Conservation (phyloP, 2,888 invertebrate species). For the Alloplasta piceator region DNA sequence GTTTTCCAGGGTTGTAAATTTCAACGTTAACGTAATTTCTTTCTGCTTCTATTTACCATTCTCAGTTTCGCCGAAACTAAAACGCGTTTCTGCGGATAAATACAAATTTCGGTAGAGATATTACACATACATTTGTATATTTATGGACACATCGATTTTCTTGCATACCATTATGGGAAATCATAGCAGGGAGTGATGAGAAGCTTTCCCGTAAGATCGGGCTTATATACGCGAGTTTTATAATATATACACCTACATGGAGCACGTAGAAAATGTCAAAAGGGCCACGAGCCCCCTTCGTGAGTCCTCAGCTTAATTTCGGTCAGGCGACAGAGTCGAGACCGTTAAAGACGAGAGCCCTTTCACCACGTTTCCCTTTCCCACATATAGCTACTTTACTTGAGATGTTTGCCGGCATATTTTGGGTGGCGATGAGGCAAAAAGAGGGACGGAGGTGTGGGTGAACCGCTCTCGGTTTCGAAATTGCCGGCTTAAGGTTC, state of each 20-base stretch:
- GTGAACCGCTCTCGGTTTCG: slow-evolving; percentile 60
- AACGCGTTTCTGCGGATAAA: too few species aligned
- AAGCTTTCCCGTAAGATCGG: slow-evolving; percentile 32
- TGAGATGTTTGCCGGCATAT: slow-evolving; percentile 76
- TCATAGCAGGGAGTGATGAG: slow-evolving; percentile 44
- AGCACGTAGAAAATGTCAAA: slow-evolving; percentile 66
- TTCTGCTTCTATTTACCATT: too few species aligned
- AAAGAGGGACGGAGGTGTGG: background rate
- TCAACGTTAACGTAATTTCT: too few species aligned
- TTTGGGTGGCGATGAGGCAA: slow-evolving; percentile 62
- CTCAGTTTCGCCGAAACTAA: too few species aligned
- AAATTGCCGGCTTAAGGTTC: slow-evolving; percentile 79
- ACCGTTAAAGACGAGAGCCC: slow-evolving; percentile 76
- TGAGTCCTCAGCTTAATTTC: slow-evolving; percentile 76
- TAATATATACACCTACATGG: slow-evolving; percentile 42
- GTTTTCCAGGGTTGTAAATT: too few species aligned
- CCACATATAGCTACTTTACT: slow-evolving; percentile 57
- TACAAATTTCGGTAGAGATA: too few species aligned
- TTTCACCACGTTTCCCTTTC: slow-evolving; percentile 31
- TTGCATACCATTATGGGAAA: slow-evolving; percentile 29
- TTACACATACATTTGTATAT: too few species aligned
- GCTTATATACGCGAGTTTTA: slow-evolving; percentile 42
- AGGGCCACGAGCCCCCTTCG: slow-evolving; percentile 64
- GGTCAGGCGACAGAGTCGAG: slow-evolving; percentile 67
- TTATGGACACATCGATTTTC: too few species aligned